Evolutionary conservation across 2,113 vertebrate species (phyloP), one percentile per base, ranked within the genome.

Genomic region (Drymodes brunneopygia): DNA sequence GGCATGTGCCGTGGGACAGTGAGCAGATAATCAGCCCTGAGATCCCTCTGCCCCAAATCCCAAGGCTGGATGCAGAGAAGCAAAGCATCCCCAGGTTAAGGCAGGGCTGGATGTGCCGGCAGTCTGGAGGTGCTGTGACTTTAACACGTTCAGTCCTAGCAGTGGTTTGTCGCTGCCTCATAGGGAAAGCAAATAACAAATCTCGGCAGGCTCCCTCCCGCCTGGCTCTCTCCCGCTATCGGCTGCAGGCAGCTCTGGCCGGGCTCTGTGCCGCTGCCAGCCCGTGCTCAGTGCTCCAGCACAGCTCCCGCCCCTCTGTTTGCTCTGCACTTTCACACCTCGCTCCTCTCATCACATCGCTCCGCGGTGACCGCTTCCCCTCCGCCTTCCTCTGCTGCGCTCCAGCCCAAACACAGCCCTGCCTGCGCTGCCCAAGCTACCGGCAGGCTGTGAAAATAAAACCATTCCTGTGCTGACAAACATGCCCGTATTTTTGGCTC

Each of bases 1-100:
- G 33, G 17, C 12, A 90, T 3, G 3, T 38, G 28, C 47, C 64
- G 44, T 5, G 7, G 33, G 44, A 35, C 0, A 0, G 24, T 9
- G 29, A 44, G 51, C 33, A 18, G 5, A 33, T 36, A 4, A 25
- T 29, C 31, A 58, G 1, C 57, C 21, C 18, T 33, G 70, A 44
- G 65, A 15, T 75, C 15, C 8, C 23, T 17, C n/a, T 57, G 42
- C 24, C 72, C 15, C 0, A 40, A 44, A 54, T 36, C 31, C 38
- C 48, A 7, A 24, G 25, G 33, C 42, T 12, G 0, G 1, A 42
- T 54, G 69, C 47, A 29, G 33, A 31, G 4, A 42, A 31, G 29
- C 47, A 56, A 38, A 88, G 62, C 71, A 15, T 40, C 60, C 4
- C 16, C 29, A 5, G 42, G 48, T 20, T 28, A 14, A 51, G 28